These are phyloP conservation scores for Drosophila fuyamai DNA, from an alignment of 1,140 invertebrate species.

Conservation along the genomic window DNA sequence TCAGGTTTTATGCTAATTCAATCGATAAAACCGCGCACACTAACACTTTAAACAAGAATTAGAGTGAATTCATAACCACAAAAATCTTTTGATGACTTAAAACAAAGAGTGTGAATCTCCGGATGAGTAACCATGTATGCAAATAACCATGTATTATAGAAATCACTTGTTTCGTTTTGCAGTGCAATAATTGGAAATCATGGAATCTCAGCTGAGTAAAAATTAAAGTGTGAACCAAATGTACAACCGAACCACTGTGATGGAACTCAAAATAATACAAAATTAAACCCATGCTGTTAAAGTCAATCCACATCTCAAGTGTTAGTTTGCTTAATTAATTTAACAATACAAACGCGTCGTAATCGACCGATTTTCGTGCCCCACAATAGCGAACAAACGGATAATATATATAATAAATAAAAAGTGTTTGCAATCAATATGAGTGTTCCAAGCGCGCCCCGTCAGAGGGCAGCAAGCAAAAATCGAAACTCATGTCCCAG, in stretches of 20 bases:
- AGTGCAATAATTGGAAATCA: slow-evolving; percentile 31
- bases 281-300: slow-evolving; percentile 46
- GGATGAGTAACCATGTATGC: slow-evolving; percentile 17
- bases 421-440: slow-evolving; percentile 69
- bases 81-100: slow-evolving; percentile 4
- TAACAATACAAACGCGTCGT: slow-evolving; percentile 56
- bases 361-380: slow-evolving; percentile 44
- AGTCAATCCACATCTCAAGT: slow-evolving; percentile 36
- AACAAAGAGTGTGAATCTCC: slow-evolving; percentile 14
- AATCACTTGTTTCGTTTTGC: slow-evolving; percentile 21
- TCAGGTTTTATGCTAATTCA: slow-evolving; percentile 40
- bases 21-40: neutral
- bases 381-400: slow-evolving; percentile 52
- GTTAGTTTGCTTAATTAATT: slow-evolving; percentile 74
- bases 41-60: slow-evolving; percentile 19
- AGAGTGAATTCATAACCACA: slow-evolving; percentile 9
- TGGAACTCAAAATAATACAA: slow-evolving; percentile 61
- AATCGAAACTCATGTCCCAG: slow-evolving; percentile 31
- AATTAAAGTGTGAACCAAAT: slow-evolving; percentile 38
- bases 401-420: slow-evolving; percentile 29
- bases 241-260: slow-evolving; percentile 28
- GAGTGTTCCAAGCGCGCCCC: slow-evolving; percentile 74
- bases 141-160: slow-evolving; percentile 1
- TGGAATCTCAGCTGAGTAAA: slow-evolving; percentile 49
- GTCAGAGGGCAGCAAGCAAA: slow-evolving; percentile 59